A percentile compares a stretch with the other conserved stretches of the same genome.
Evolutionary conservation across 2,888 invertebrate genomes (phyloP).

Genomic region (Thelaira solivaga): DNA sequence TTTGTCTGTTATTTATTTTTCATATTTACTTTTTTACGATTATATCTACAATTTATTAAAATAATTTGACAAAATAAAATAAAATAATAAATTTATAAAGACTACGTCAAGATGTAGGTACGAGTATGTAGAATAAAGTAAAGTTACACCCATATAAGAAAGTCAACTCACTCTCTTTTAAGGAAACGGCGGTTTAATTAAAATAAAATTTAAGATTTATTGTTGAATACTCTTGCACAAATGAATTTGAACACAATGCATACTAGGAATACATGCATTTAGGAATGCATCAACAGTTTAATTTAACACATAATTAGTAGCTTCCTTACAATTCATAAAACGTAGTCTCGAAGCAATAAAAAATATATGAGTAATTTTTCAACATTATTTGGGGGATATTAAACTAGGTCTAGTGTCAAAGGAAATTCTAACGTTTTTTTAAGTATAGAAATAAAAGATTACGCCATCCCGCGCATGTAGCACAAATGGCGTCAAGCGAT

Average conservation of each 20-base stretch:
- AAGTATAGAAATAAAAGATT: no score
- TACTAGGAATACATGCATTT: background rate
- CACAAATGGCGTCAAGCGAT: no score
- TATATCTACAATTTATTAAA: conserved; percentile 15
- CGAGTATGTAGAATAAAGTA: background rate
- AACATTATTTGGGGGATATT: no score
- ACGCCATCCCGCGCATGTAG: no score
- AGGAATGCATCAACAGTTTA: background rate
- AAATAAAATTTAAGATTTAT: conserved; percentile 38
- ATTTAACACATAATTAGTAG: background rate
- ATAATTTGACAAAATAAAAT: background rate
- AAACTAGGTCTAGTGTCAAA: no score
- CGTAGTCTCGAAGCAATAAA: no score
- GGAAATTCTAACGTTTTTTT: no score
- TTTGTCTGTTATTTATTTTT: background rate
- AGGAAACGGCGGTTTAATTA: conserved; percentile 35
- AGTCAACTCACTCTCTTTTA: conserved; percentile 15
- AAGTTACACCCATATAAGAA: conserved; percentile 30
- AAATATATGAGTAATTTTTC: no score
- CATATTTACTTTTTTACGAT: conserved; percentile 9
- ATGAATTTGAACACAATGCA: background rate
- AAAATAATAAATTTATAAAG: background rate
- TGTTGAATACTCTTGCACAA: conserved; percentile 21
- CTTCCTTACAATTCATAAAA: background rate
- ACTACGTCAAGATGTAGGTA: conserved; percentile 39